Evolutionary conservation across 2,113 vertebrate genomes (phyloP).

Genomic region (Myiopsitta monachus): DNA sequence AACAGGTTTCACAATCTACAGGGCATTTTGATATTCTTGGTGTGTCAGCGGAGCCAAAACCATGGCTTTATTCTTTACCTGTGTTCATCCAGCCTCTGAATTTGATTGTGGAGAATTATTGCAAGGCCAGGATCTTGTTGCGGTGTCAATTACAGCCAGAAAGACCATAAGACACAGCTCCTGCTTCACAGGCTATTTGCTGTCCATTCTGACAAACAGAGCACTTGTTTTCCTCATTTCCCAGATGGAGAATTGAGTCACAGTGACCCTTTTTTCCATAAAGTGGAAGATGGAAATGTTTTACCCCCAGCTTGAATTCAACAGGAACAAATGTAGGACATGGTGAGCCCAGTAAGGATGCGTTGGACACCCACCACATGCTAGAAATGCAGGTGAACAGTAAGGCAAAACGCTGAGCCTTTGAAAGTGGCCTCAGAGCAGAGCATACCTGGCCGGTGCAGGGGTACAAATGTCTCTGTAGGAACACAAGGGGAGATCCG

Average conservation of each 20-base stretch:
- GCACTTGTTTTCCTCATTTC: neutral
- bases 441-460: neutral
- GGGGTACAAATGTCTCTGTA: neutral
- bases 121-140: neutral
- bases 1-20: neutral
- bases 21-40: neutral
- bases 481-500: neutral
- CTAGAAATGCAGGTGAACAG: neutral
- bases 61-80: neutral
- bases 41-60: neutral
- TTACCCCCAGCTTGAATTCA: neutral
- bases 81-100: neutral
- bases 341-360: neutral
- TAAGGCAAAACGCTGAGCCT: neutral
- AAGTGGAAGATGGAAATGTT: neutral
- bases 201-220: neutral
- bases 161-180: neutral
- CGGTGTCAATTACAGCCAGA: neutral
- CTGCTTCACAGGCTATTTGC: neutral
- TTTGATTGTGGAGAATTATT: neutral
- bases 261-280: neutral
- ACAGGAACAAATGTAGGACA: neutral
- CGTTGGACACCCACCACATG: neutral
- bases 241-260: neutral
- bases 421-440: neutral